These are phyloP conservation scores for Meles meles DNA, from an alignment of 2,113 vertebrate genomes.

Conservation along the genomic window DNA sequence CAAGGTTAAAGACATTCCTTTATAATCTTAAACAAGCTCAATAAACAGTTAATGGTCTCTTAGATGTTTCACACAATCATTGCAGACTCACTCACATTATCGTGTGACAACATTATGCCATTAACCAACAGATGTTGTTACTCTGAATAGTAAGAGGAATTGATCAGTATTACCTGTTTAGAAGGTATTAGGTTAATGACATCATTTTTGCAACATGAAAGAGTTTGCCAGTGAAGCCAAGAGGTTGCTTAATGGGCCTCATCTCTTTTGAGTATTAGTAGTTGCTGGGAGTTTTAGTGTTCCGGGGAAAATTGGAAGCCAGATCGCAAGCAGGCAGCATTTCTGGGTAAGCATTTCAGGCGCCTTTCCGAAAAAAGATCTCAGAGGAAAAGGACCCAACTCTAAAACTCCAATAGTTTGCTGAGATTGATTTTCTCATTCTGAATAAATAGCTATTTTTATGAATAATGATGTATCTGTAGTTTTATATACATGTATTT, in stretches of 20 bases:
- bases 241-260: not conserved
- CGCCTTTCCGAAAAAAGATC: not conserved
- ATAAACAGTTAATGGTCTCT: not conserved
- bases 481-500: not conserved
- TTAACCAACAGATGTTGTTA: not conserved
- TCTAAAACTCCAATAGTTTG: not conserved
- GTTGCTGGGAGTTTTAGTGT: not conserved
- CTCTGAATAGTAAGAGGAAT: not conserved
- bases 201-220: not conserved
- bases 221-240: not conserved
- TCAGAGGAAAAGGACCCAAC: not conserved
- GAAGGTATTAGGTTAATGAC: slow-evolving; percentile 1
- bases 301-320: not conserved
- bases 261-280: not conserved
- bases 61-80: not conserved
- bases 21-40: not conserved
- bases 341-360: not conserved
- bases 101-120: not conserved
- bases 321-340: not conserved
- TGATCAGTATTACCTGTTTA: not conserved
- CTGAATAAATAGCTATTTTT: not conserved
- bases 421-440: slow-evolving; percentile 30
- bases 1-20: not conserved
- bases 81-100: not conserved
- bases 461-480: not conserved